Evolutionary conservation across 2,888 invertebrate genomes (phyloP), one percentile per base, ranked within the genome.

Genomic region (Acrocyrtus sp.): DNA sequence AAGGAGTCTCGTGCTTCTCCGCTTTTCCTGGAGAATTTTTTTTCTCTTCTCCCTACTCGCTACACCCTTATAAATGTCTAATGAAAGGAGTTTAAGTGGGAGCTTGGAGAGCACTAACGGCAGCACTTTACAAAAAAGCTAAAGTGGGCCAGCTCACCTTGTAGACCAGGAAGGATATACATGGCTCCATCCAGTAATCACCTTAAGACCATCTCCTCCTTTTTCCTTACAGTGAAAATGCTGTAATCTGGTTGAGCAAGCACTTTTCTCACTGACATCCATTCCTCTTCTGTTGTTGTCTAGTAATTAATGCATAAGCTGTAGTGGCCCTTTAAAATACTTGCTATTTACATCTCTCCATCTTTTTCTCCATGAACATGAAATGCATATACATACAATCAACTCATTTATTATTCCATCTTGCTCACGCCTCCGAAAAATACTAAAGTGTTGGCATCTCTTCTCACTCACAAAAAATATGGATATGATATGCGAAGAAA

Each of bases 21-120:
- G n/a, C n/a, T n/a, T n/a, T n/a, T n/a, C n/a, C n/a, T n/a, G n/a
- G n/a, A n/a, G n/a, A n/a, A n/a, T n/a, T n/a, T n/a, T n/a, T n/a
- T n/a, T n/a, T n/a, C n/a, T n/a, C n/a, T n/a, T n/a, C n/a, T n/a
- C n/a, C n/a, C n/a, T n/a, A n/a, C n/a, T n/a, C 12, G 53, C 29
- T 53, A 24, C 54, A 22, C 54, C 5, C 54, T 54, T 54, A 39
- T 54, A 54, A 54, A 54, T 54, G 54, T 54, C 41, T 21, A 54
- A 54, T 39, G 54, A 39, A 15, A 22, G 19, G n/a, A n/a, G 54
- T 15, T 54, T 54, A 17, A 54, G 21, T 54, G 54, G 39, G 22
- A 54, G 22, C 21, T 39, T 39, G 22, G 10, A 39, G 39, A 39
- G 6, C 22, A 39, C 3, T 15, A 39, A n/a, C n/a, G n/a, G 21